Base-by-base conservation (phyloP, 1,140 invertebrate species). In the Eueides isabella region DNA sequence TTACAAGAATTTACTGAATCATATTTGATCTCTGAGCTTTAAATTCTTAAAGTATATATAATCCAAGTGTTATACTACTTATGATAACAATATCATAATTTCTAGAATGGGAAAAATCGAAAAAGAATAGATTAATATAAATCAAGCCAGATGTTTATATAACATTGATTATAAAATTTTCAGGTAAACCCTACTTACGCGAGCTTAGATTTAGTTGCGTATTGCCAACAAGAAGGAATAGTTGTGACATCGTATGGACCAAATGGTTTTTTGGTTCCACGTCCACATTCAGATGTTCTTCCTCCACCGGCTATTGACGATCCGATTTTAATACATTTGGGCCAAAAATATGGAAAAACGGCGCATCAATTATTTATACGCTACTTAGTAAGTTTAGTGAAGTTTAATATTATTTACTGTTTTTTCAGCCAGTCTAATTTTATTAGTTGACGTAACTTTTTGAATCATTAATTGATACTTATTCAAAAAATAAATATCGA, bases 151-250 rank as follows among this genome's bases (percentile, higher is more conserved):
- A 31, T 31, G 9, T 31, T 31, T 31, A 31, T 31, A 31, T 31
- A 31, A 31, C 0, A 31, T 33, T 33, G 0, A 33, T 33, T 7
- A 33, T 33, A 33, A 33, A 33, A 38, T 4, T 69, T 74, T 31
- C n/a, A 74, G 72, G 33, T 38, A 1, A 68, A 74, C 16, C 65
- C 66, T 23, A 68, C 55, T 3, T 74, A 30, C 61, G 26, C 55
- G 12, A 68, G 67, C 30, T n/a, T 68, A 19, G 26, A 61, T 2
- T 63, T 68, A 35, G 72, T 68, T 4, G 55, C 72, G 2, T 74
- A 74, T n/a, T 74, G 55, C 19, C 65, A 74, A 74, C 30, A 61
- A 26, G 33, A 68, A 41, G 33, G 28, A n/a, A 74, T 74, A 14
- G 19, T 44, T 14, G 66, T 74, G 14, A 64, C 23, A 11, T 48